phyloP scores from a whole-genome alignment of 2,888 invertebrate species.

The Caenorhabditis japonica region DNA sequence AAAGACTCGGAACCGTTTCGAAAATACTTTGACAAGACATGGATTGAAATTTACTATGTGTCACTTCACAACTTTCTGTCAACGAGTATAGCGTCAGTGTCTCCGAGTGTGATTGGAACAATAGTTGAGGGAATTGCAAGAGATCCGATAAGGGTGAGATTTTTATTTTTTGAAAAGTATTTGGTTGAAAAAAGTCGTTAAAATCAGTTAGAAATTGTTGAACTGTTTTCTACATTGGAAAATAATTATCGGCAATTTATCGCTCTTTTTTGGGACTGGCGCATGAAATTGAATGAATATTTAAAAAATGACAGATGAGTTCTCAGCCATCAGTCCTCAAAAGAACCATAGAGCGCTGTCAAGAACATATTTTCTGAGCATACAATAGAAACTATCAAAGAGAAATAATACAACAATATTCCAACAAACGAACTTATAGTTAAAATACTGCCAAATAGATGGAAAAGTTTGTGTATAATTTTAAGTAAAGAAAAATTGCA shows the following conservation, averaged over 20 bases:
- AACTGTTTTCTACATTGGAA: too few species aligned
- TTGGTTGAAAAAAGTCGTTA: too few species aligned
- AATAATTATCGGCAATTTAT: too few species aligned
- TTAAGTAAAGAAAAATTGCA: conserved; percentile 25
- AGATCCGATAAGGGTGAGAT: conserved; percentile 32
- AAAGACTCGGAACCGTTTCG: conserved; percentile 91
- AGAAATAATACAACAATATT: too few species aligned
- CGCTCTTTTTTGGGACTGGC: too few species aligned
- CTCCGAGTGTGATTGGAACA: conserved; percentile 53
- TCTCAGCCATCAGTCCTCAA: too few species aligned
- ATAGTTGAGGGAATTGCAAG: conserved; percentile 56
- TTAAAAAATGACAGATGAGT: too few species aligned
- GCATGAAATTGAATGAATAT: too few species aligned
- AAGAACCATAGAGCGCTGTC: too few species aligned
- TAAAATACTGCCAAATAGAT: background rate
- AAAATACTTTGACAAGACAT: conserved; percentile 90
- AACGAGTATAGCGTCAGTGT: conserved; percentile 84
- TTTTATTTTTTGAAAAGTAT: background rate
- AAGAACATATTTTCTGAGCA: too few species aligned
- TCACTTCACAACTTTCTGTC: conserved; percentile 93
- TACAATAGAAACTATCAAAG: too few species aligned
- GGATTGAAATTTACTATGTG: conserved; percentile 93
- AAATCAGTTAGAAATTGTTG: too few species aligned
- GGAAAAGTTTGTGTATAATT: background rate
- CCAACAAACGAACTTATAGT: background rate